Conservation (phyloP, 2,888 invertebrate genomes). For the Mesorhabditis spiculigera region DNA sequence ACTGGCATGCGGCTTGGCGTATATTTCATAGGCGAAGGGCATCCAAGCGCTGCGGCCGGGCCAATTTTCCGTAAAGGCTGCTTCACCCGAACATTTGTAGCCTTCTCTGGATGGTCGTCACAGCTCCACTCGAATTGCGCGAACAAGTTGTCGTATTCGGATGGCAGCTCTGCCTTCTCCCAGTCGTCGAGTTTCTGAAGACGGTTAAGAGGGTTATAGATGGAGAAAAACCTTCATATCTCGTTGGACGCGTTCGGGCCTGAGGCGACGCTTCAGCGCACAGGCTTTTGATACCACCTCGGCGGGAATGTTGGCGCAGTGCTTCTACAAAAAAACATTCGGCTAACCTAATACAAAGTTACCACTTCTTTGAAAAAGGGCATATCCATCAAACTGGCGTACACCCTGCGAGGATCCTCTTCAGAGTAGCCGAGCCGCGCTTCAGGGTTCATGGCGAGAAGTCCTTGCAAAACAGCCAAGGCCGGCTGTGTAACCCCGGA, state of each 20-base stretch:
- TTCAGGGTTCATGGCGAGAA: neutral
- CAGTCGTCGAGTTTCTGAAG: neutral
- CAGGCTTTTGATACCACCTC: no score
- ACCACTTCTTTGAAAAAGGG: neutral
- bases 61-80: no score
- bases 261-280: no score
- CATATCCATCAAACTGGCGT: neutral
- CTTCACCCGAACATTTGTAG: no score
- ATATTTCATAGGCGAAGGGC: no score
- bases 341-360: neutral
- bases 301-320: neutral
- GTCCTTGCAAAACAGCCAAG: neutral
- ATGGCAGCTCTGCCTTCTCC: neutral
- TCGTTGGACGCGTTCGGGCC: no score
- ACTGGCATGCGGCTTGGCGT: no score
- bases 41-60: no score
- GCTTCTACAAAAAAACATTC: neutral
- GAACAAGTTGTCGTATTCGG: neutral
- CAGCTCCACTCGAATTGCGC: slow-evolving; percentile 3
- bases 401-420: neutral
- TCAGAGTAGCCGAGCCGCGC: neutral
- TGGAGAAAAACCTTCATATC: no score
- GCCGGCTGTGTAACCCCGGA: no score
- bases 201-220: no score
- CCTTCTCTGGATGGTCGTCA: neutral